phyloP scores from a whole-genome alignment of 2,797 vertebrate genomes.

The Sorex maritimensis region DNA sequence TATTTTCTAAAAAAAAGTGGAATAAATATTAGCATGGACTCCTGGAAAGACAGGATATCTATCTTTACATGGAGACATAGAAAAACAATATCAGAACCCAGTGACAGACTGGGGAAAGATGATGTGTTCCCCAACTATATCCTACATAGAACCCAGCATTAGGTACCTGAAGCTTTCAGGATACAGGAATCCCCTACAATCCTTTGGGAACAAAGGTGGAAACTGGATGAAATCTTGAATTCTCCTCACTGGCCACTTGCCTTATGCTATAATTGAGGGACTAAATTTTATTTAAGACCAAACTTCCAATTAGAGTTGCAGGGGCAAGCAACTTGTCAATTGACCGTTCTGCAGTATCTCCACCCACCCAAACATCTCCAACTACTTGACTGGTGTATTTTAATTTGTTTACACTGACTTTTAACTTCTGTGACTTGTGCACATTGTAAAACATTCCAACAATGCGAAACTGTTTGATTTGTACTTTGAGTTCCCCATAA shows the following conservation, averaged over 20 bases:
- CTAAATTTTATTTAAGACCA: not conserved
- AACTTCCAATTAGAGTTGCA: not conserved
- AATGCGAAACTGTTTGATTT: constrained; percentile 47
- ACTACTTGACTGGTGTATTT: too few species aligned
- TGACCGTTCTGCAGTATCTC: not conserved
- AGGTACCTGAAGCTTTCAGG: not conserved
- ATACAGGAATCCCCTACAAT: not conserved
- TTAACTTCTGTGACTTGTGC: constrained; percentile 48
- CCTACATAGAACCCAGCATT: not conserved
- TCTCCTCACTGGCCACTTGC: not conserved
- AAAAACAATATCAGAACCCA: not conserved
- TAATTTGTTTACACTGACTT: constrained; percentile 19
- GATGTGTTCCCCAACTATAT: not conserved
- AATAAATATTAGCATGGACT: not conserved
- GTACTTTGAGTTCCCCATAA: not conserved
- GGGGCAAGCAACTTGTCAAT: not conserved
- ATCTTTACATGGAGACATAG: not conserved
- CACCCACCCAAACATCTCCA: not conserved
- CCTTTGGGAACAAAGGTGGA: not conserved
- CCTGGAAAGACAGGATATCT: not conserved
- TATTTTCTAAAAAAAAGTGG: too few species aligned
- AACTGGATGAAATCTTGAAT: not conserved
- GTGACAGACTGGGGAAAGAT: not conserved
- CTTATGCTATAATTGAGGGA: not conserved
- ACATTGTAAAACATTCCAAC: constrained; percentile 55